Conservation (phyloP, 2,888 invertebrate genomes). For the Linnaemya vulpina region DNA sequence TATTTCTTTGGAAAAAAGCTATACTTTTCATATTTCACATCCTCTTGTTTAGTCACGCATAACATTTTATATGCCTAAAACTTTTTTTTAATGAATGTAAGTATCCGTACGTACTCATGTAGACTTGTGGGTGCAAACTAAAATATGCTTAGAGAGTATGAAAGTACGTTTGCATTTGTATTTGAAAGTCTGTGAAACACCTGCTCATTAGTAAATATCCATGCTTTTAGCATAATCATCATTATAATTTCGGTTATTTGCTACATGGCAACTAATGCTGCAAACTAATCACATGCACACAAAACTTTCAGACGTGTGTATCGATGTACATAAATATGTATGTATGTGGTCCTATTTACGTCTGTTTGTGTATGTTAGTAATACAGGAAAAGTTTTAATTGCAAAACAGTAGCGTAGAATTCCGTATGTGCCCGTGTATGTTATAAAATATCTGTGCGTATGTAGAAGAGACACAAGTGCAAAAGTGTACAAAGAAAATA, state of each 20-base stretch:
- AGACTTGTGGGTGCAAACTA: constrained; percentile 13
- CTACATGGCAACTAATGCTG: constrained; percentile 28
- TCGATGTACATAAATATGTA: not conserved
- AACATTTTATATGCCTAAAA: constrained; percentile 55
- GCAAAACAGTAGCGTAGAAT: constrained; percentile 63
- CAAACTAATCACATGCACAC: constrained; percentile 2
- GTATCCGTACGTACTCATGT: not conserved
- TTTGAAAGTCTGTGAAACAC: constrained; percentile 39
- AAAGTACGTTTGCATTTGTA: constrained; percentile 16
- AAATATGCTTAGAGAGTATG: constrained; percentile 5
- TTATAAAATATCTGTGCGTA: constrained; percentile 4
- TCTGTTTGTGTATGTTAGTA: constrained; percentile 9
- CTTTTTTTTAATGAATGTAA: not conserved
- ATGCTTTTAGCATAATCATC: constrained; percentile 59
- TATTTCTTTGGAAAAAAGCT: not conserved
- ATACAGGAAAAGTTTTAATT: constrained; percentile 67
- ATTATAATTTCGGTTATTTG: constrained; percentile 48
- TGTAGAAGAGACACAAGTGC: constrained; percentile 10
- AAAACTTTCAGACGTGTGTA: not conserved
- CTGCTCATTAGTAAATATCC: constrained; percentile 66
- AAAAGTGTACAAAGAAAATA: constrained; percentile 26
- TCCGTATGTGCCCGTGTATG: not conserved
- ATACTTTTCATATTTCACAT: constrained; percentile 28
- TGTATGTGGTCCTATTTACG: not conserved
- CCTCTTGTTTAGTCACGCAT: constrained; percentile 59